A percentile compares a stretch with the other conserved stretches of the same genome.
These are phyloP conservation scores for Chrysina gloriosa DNA, from an alignment of 2,888 invertebrate genomes.

Conservation along the genomic window DNA sequence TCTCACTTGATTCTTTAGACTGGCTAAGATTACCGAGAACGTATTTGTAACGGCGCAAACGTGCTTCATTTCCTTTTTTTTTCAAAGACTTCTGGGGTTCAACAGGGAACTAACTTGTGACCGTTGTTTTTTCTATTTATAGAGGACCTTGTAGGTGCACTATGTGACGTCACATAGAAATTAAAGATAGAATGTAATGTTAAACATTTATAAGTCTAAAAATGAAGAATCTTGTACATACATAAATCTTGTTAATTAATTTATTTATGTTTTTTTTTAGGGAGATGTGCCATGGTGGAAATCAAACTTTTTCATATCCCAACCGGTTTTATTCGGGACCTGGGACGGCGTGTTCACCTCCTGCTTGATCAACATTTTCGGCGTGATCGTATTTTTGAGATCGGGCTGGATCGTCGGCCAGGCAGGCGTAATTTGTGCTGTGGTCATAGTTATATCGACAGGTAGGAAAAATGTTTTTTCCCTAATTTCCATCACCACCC, in stretches of 20 bases:
- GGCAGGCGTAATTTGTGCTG: constrained; percentile 84
- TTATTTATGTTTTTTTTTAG: constrained; percentile 63
- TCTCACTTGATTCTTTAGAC: too few relatives aligned
- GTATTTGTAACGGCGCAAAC: too few relatives aligned
- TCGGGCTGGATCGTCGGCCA: constrained; percentile 98
- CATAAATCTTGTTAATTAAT: not conserved
- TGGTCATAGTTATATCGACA: constrained; percentile 84
- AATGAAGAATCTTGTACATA: not conserved
- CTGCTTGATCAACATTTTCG: constrained; percentile 96
- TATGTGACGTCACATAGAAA: too few relatives aligned
- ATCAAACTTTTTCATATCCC: constrained; percentile 95
- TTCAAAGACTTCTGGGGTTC: too few relatives aligned
- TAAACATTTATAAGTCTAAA: not conserved
- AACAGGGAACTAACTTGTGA: too few relatives aligned
- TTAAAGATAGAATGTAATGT: too few relatives aligned
- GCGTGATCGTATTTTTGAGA: constrained; percentile 95
- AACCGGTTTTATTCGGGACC: constrained; percentile 95
- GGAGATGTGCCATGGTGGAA: constrained; percentile 94
- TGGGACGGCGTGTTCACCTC: constrained; percentile 99
- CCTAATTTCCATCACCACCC: not conserved
- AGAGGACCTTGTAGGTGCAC: too few relatives aligned
- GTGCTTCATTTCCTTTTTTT: too few relatives aligned
- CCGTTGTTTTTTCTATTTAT: not conserved
- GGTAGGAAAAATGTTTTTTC: constrained; percentile 65
- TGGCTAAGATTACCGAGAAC: too few relatives aligned